A percentile compares a stretch with the other conserved stretches of the same genome.
Evolutionary conservation across 2,113 vertebrate species (phyloP).

Genomic region (Cebus imitator): DNA sequence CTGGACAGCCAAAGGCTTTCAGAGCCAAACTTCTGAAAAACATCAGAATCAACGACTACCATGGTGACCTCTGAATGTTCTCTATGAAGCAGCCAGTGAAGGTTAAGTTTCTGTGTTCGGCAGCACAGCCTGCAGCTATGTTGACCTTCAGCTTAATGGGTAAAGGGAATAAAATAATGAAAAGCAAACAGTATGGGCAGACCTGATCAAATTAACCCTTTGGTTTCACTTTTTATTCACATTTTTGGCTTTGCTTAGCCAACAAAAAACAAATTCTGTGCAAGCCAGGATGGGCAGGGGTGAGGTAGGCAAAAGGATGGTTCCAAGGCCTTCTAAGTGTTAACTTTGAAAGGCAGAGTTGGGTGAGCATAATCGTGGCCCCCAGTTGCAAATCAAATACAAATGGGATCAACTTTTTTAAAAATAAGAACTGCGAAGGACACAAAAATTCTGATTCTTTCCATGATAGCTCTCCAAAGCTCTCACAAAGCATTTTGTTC

Average conservation of each 20-base stretch:
- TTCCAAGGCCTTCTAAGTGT: not conserved
- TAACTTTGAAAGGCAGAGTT: not conserved
- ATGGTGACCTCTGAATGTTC: not conserved
- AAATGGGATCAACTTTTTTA: not conserved
- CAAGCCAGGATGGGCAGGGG: not conserved
- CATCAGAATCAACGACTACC: not conserved
- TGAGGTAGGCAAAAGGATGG: not conserved
- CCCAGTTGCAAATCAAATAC: not conserved
- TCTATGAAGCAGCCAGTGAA: not conserved
- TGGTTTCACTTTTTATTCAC: not conserved
- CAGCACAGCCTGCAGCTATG: not conserved
- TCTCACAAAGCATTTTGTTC: not conserved
- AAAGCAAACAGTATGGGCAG: not conserved
- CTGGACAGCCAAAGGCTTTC: not conserved
- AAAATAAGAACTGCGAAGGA: not conserved
- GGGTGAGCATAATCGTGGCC: not conserved
- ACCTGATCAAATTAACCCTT: not conserved
- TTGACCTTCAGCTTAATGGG: not conserved
- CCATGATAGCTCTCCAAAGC: not conserved
- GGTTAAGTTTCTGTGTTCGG: not conserved
- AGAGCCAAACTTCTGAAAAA: not conserved
- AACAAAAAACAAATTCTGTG: not conserved
- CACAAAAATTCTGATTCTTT: not conserved
- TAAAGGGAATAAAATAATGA: not conserved
- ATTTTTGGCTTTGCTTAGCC: not conserved